Base-by-base conservation (phyloP, 2,888 invertebrate species). In the Harpagoxenus sublaevis region DNA sequence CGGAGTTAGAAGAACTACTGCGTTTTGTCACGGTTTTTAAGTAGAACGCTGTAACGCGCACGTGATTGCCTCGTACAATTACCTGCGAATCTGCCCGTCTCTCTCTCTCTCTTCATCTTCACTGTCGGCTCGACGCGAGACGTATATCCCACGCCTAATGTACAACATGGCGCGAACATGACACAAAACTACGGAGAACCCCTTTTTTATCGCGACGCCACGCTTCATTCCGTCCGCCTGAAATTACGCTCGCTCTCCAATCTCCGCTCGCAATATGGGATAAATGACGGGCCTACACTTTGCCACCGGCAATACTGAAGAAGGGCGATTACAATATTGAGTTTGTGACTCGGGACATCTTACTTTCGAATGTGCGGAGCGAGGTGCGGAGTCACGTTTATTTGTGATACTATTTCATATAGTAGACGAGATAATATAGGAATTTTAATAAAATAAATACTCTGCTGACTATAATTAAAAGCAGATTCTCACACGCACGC, bases 51-150 rank as follows among this genome's bases (percentile, higher is more conserved):
- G 89, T 91, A 92, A 92, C 92, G 90, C 88, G 91, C 89, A 84
- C 89, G 88, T 92, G 92, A 92, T 92, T 92, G 92, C 92, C 91
- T 92, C 89, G 91, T 91, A 92, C 92, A 91, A 92, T 92, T 92
- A 92, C 91, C 91, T 89, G 83, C 86, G 83, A 87, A 82, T 84
- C 81, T 86, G 70, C 75, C 74, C 83, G 63, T 79, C 82, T 78
- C 84, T 78, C 84, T 78, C 84, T 78, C 84, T 23, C 23, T 79
- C 81, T 68, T 63, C 75, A 42, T 71, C 85, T 90, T 88, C 86
- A 73, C 84, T 83, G 79, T 81, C 79, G 71, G 66, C 51, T 35
- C 78, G 83, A 57, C 63, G 86, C 83, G 85, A 85, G 79, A 89
- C 81, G 84, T 83, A 86, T 65, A 74, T 90, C 79, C 90, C 87